A percentile compares a stretch with the other conserved stretches of the same genome.
Evolutionary conservation across 2,113 vertebrate genomes (phyloP).

Genomic region (Corydoras maculifer): DNA sequence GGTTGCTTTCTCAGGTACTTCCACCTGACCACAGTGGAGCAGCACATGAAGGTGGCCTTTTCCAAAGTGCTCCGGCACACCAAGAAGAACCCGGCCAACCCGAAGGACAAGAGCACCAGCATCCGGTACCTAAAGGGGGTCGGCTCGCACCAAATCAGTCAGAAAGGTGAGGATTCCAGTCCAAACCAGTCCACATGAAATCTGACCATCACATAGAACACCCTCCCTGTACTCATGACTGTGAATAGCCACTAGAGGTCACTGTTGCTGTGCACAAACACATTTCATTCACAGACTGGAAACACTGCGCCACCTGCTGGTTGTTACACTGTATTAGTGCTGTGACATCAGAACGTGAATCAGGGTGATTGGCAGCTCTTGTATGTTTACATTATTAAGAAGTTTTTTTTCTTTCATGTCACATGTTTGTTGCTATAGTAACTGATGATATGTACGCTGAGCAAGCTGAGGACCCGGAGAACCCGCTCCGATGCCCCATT

Average conservation of each 20-base stretch:
- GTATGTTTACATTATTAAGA: no score
- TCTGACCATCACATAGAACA: no score
- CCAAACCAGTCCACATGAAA: not conserved
- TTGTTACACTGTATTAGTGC: no score
- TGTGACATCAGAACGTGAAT: no score
- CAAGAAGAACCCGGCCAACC: slow-evolving; percentile 92
- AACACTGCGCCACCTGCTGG: no score
- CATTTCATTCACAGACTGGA: no score
- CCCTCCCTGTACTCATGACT: no score
- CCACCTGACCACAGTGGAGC: slow-evolving; percentile 85
- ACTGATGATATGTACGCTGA: slow-evolving; percentile 96
- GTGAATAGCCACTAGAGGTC: no score
- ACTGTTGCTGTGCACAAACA: no score
- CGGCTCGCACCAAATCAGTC: slow-evolving; percentile 78
- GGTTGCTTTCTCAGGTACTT: slow-evolving; percentile 73
- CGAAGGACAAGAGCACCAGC: slow-evolving; percentile 95
- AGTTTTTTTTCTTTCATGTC: not conserved
- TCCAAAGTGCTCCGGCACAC: slow-evolving; percentile 94
- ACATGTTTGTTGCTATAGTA: slow-evolving; percentile 63
- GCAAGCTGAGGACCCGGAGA: slow-evolving; percentile 94
- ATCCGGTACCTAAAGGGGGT: slow-evolving; percentile 91
- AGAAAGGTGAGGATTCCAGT: slow-evolving; percentile 75
- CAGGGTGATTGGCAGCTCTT: no score
- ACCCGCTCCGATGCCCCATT: slow-evolving; percentile 94
- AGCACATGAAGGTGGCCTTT: slow-evolving; percentile 96